Evolutionary conservation across 2,888 invertebrate species (phyloP).

Genomic region (Orthosia gothica): DNA sequence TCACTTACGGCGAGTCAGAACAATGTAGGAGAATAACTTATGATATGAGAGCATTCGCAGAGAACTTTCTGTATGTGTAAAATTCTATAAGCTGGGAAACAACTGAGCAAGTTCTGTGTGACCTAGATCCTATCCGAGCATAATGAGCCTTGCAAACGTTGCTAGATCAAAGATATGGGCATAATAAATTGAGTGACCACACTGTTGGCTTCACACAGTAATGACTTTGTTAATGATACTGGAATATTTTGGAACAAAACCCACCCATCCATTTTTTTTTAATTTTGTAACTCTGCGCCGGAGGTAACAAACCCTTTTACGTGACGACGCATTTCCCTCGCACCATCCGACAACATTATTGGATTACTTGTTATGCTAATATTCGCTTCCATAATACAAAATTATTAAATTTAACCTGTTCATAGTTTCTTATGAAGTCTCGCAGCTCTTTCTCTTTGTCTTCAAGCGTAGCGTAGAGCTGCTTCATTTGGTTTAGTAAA

Average conservation of each 20-base stretch:
- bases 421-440: slow-evolving; percentile 98
- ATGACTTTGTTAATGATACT: slow-evolving; percentile 46
- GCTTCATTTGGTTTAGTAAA: slow-evolving; percentile 98
- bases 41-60: slow-evolving; percentile 35
- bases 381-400: slow-evolving; percentile 37
- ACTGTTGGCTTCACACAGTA: slow-evolving; percentile 49
- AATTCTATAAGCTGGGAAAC: slow-evolving; percentile 53
- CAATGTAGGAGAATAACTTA: slow-evolving; percentile 47
- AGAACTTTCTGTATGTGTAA: slow-evolving; percentile 56
- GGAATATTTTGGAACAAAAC: slow-evolving; percentile 56
- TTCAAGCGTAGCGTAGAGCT: slow-evolving; percentile 97
- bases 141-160: slow-evolving; percentile 48
- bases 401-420: slow-evolving; percentile 92
- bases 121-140: slow-evolving; percentile 56
- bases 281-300: slow-evolving; percentile 32
- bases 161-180: slow-evolving; percentile 54
- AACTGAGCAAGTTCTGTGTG: slow-evolving; percentile 47
- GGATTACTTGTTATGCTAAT: slow-evolving; percentile 42
- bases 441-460: slow-evolving; percentile 98
- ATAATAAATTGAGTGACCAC: slow-evolving; percentile 61
- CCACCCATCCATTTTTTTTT: slow-evolving; percentile 43
- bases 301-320: slow-evolving; percentile 39
- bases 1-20: slow-evolving; percentile 25
- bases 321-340: slow-evolving; percentile 49
- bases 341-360: slow-evolving; percentile 45